Evolutionary conservation across 2,797 vertebrate genomes (phyloP), one percentile per base, ranked within the genome.

Genomic region (Aselliscus stoliczkanus): DNA sequence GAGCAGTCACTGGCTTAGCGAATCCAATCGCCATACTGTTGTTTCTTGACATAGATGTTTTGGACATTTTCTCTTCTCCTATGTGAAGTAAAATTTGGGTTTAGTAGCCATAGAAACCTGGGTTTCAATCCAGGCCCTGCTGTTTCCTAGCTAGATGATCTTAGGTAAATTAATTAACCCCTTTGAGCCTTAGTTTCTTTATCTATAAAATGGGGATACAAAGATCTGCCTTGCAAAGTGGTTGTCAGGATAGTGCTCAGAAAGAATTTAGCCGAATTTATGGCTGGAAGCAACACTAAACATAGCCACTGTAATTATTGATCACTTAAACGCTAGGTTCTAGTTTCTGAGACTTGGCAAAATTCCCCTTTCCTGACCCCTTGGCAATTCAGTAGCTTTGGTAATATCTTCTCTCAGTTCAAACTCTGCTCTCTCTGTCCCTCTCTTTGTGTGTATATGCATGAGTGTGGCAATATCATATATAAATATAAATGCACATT

Each of bases 71-170:
- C 21, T 89, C 14, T 14, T 92, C 20, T 77, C 37, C 25, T 42
- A 1, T 73, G 25, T 14, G 27, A 92, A 89, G 70, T 88, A 56
- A 79, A 84, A 73, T 54, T 64, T 88, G 64, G 29, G 9, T 7
- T 77, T 83, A 37, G 21, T 47, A 79, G 21, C 7, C n/a, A 69
- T 29, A 92, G 93, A 86, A 95, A 82, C 29, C 54, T 69, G 47
- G 39, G 12, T 93, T 82, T 23, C 39, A 70, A 2, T 50, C 34
- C 70, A 31, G 31, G 18, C 7, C 20, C 11, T 44, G 2, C 81
- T 17, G 5, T 18, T 90, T 81, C 14, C 20, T 75, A 25, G 62
- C 39, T 60, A 88, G 69, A 44, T 89, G 27, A 72, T 73, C 34
- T 67, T 81, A 54, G 42, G 12, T 27, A 62, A 86, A 29, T 37